These are phyloP conservation scores for Gallinago nigripennis DNA, from an alignment of 2,797 vertebrate species.

Conservation along the genomic window DNA sequence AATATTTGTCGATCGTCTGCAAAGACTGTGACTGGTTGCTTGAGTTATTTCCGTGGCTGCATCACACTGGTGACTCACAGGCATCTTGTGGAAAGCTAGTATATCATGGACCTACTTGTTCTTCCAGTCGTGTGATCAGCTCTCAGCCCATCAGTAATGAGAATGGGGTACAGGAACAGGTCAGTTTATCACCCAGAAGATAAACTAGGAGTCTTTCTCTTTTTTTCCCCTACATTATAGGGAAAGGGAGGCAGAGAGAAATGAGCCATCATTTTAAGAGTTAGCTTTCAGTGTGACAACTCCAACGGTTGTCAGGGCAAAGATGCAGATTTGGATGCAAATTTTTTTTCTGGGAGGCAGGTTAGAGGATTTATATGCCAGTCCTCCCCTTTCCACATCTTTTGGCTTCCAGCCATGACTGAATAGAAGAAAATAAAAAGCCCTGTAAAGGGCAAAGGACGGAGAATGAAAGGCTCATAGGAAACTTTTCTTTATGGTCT, in stretches of 20 bases:
- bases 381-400: not conserved
- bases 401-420: slow-evolving; percentile 5
- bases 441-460: not conserved
- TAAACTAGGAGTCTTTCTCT: not conserved
- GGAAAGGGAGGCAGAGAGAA: not conserved
- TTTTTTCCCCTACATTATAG: rapidly evolving
- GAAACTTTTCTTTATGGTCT: slow-evolving; percentile 12
- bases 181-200: slow-evolving; percentile 4
- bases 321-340: slow-evolving; percentile 20
- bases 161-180: not conserved
- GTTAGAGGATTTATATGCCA: not conserved
- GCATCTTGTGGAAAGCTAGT: not conserved
- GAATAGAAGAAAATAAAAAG: slow-evolving; percentile 9
- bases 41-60: slow-evolving; percentile 41
- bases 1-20: not conserved
- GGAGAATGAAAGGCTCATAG: not conserved
- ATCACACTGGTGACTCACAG: slow-evolving; percentile 46
- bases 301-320: not conserved
- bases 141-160: slow-evolving; percentile 18
- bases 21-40: not conserved
- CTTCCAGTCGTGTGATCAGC: not conserved
- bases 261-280: not conserved
- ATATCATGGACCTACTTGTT: slow-evolving; percentile 26
- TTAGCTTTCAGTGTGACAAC: not conserved
- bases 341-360: not conserved